Evolutionary conservation across 2,797 vertebrate genomes (phyloP).

Genomic region (Mallotus villosus): DNA sequence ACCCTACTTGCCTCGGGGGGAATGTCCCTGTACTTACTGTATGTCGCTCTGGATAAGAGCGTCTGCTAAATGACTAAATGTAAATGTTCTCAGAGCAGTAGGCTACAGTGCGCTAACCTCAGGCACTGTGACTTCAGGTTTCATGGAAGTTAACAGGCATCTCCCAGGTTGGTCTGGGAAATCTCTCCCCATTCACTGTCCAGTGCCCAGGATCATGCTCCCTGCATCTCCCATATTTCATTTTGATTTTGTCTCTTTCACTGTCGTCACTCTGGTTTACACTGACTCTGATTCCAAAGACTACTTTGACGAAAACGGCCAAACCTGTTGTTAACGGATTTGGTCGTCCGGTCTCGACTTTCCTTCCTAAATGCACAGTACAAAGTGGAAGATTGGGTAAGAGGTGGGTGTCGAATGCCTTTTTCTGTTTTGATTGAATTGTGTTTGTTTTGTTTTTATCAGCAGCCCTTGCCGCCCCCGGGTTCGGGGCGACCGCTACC

Average conservation of each 20-base stretch:
- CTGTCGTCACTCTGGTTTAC: background rate
- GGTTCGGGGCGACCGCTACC: constrained; percentile 73
- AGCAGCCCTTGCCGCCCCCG: constrained; percentile 73
- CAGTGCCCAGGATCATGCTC: too few species aligned
- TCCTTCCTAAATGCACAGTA: background rate
- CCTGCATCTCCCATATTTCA: too few species aligned
- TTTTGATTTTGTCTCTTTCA: too few species aligned
- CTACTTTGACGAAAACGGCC: too few species aligned
- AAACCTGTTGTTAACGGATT: too few species aligned
- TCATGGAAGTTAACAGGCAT: background rate
- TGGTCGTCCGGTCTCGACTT: background rate
- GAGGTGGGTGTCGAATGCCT: background rate
- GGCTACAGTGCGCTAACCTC: background rate
- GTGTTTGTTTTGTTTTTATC: constrained; percentile 8
- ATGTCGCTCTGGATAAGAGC: too few species aligned
- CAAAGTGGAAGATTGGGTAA: background rate
- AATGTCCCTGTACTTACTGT: too few species aligned
- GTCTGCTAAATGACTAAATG: too few species aligned
- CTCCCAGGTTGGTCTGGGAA: background rate
- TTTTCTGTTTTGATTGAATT: background rate
- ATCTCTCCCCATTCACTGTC: background rate
- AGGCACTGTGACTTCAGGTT: background rate
- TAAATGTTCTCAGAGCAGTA: background rate
- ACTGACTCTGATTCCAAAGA: background rate
- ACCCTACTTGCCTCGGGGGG: too few species aligned